Evolutionary conservation across 2,113 vertebrate genomes (phyloP).

Genomic region (Mesitornis unicolor): DNA sequence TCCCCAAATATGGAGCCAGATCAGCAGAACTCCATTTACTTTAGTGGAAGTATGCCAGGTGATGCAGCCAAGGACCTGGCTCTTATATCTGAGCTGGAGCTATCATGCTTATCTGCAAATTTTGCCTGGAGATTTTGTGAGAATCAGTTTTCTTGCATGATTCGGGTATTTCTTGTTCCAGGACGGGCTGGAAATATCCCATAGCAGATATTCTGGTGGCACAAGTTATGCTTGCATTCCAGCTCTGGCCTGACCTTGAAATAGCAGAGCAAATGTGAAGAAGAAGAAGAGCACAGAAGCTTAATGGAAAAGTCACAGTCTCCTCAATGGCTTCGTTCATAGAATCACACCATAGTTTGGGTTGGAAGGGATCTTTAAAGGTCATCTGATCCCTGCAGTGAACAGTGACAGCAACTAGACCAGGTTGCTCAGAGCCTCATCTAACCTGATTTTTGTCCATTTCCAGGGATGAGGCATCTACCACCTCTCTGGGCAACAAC

Average conservation of each 20-base stretch:
- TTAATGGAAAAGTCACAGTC: not conserved
- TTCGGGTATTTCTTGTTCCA: not conserved
- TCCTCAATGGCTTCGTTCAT: not conserved
- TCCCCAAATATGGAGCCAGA: not conserved
- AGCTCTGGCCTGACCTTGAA: not conserved
- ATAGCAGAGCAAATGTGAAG: not conserved
- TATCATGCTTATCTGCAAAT: not conserved
- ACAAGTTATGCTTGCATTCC: not conserved
- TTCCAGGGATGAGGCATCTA: not conserved
- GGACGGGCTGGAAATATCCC: not conserved
- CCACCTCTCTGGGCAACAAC: not conserved
- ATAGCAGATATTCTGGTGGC: not conserved
- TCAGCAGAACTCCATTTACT: slow-evolving; percentile 18
- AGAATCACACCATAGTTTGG: not conserved
- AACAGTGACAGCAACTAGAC: no score
- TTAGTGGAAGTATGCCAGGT: not conserved
- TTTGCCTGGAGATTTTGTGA: not conserved
- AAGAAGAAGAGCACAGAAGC: not conserved
- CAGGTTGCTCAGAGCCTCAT: not conserved
- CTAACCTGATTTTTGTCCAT: not conserved
- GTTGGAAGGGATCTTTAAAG: not conserved
- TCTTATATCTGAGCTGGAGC: not conserved
- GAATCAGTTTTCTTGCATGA: not conserved
- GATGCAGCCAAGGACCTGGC: not conserved
- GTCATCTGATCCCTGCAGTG: no score